A percentile compares a stretch with the other conserved stretches of the same genome.
phyloP scores from a whole-genome alignment of 2,888 invertebrate species.

The Alsophila aescularia region DNA sequence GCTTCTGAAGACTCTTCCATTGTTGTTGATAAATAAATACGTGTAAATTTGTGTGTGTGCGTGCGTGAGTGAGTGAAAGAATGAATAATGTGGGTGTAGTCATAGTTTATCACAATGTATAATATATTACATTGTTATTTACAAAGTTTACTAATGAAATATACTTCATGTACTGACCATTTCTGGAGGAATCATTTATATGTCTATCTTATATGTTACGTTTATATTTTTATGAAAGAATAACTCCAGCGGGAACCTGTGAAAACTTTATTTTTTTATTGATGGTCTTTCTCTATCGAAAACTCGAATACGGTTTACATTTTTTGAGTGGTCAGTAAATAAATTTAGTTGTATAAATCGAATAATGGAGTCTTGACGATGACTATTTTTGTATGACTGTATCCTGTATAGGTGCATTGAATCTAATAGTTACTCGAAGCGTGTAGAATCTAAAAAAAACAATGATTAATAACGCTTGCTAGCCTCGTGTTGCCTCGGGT shows the following conservation, averaged over 20 bases:
- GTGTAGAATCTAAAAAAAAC: background rate
- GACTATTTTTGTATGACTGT: constrained; percentile 62
- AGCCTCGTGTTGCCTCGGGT: background rate
- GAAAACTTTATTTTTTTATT: constrained; percentile 73
- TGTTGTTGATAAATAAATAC: constrained; percentile 64
- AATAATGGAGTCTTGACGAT: constrained; percentile 46
- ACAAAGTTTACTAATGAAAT: constrained; percentile 47
- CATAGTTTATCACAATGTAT: constrained; percentile 41
- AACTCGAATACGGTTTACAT: constrained; percentile 34
- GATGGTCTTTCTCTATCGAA: constrained; percentile 51
- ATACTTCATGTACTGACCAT: constrained; percentile 30
- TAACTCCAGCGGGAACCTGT: background rate
- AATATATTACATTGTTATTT: constrained; percentile 46
- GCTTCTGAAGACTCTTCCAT: constrained; percentile 79
- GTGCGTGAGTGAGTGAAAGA: constrained; percentile 50
- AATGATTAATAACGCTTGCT: background rate
- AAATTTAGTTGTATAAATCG: constrained; percentile 44
- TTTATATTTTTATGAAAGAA: background rate
- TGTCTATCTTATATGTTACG: background rate
- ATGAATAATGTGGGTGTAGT: constrained; percentile 32
- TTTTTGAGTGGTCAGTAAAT: constrained; percentile 45
- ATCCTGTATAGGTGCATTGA: constrained; percentile 41
- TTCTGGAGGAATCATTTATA: constrained; percentile 4
- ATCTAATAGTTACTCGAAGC: background rate
- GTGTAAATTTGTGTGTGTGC: constrained; percentile 25